Base-by-base conservation (phyloP, 1,140 invertebrate genomes). In the silkworm (Bombyx mori) region DNA sequence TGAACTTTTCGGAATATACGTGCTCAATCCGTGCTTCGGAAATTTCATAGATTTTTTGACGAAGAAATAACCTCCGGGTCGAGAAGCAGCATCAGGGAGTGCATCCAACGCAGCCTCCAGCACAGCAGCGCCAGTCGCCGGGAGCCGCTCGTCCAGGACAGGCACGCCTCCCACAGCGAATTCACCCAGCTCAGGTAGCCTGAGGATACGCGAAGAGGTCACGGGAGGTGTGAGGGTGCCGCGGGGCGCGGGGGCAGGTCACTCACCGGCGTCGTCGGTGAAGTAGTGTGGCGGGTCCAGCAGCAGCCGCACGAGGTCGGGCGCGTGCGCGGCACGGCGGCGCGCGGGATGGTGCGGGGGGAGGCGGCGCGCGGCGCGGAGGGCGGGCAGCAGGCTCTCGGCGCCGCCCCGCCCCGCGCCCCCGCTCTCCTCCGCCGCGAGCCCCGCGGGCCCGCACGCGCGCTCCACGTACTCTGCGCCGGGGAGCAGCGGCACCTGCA, bases 51-150 rank as follows among this genome's bases (percentile, higher is more conserved):
- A 18, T 18, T 18, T 35, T 35, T 35, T 3, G 4, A 35, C 4
- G 26, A 35, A 35, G 2, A 3, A 35, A 35, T 35, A 35, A 35
- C 26, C 26, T 35, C 26, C 48, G 12, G 26, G 44, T 57, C 57
- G 8, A 47, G 44, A 53, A 65, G 56, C 62, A 67, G 60, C 52
- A 52, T 35, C 47, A 62, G 60, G 55, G 63, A 12, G 61, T 64
- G 65, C 66, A 68, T 57, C 66, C 63, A 66, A 48, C 69, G 69
- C 61, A 71, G 60, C 1, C 61, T 57, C 60, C 62, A 61, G 58
- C 57, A 58, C 54, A 60, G 51, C 47, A 60, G 18, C 12, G 62
- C 62, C 8, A 45, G 7, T 42, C 62, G 62, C 43, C 18, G 45
- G 49, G 26, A 59, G 18, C 50, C 49, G 45, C 42, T 9, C 55